Percentiles rank a stretch among this genome's conserved stretches.
phyloP scores from a whole-genome alignment of 2,888 invertebrate species.

The Apotomis betuletana region DNA sequence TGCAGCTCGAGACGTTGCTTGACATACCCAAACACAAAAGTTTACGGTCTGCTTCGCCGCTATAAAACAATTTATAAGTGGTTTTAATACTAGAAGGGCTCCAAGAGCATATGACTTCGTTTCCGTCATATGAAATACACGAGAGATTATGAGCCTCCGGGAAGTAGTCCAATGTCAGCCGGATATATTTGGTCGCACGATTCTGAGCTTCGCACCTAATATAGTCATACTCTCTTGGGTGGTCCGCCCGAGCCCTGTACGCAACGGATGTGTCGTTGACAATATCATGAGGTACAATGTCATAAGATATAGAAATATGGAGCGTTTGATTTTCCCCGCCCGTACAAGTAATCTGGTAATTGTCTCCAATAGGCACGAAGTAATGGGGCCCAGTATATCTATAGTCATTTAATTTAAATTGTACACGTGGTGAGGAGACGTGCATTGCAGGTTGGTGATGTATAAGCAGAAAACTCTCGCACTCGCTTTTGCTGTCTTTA shows the following conservation, averaged over 20 bases:
- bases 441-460: too few relatives aligned
- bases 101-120: not conserved
- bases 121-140: not conserved
- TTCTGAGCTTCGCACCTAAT: too few relatives aligned
- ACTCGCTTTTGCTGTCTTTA: too few relatives aligned
- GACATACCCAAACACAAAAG: too few relatives aligned
- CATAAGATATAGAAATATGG: not conserved
- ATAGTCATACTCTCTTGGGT: not conserved
- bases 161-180: not conserved
- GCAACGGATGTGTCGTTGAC: not conserved
- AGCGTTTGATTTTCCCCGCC: not conserved
- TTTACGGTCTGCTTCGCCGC: too few relatives aligned
- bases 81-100: not conserved
- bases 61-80: not conserved
- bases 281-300: not conserved
- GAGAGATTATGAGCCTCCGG: not conserved
- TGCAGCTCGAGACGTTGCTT: too few relatives aligned
- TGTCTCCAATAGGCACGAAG: not conserved
- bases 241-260: not conserved
- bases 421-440: too few relatives aligned
- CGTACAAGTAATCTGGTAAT: not conserved
- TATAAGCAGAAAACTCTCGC: too few relatives aligned
- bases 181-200: too few relatives aligned
- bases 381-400: not conserved
- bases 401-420: too few relatives aligned